These are phyloP conservation scores for Lasioglossum figueresi DNA, from an alignment of 2,888 invertebrate species.

Conservation along the genomic window DNA sequence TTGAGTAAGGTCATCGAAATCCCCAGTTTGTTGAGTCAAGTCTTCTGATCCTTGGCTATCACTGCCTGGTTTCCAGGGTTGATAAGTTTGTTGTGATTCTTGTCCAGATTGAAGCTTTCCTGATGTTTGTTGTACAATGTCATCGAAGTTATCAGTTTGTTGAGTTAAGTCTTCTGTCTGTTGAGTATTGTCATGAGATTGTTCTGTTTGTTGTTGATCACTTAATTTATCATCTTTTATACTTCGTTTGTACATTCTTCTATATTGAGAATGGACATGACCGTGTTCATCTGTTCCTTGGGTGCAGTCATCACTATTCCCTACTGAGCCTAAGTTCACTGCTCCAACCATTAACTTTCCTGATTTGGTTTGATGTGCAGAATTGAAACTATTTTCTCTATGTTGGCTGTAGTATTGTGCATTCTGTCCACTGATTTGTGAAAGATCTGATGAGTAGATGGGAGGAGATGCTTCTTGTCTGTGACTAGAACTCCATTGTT, in stretches of 20 bases:
- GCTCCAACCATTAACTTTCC: slow-evolving; percentile 53
- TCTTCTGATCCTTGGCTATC: slow-evolving; percentile 24
- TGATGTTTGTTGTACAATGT: slow-evolving; percentile 51
- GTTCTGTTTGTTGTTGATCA: slow-evolving; percentile 43
- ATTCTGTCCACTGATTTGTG: slow-evolving; percentile 6
- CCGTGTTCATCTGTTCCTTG: slow-evolving; percentile 45
- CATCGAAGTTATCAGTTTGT: slow-evolving; percentile 47
- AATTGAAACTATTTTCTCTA: slow-evolving; percentile 38
- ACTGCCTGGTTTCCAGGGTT: slow-evolving; percentile 10
- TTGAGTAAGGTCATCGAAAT: slow-evolving; percentile 46
- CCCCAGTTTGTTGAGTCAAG: slow-evolving; percentile 2
- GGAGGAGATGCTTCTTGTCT: slow-evolving; percentile 43
- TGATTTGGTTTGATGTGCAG: slow-evolving; percentile 29
- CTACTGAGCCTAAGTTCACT: slow-evolving; percentile 49
- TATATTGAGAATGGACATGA: slow-evolving; percentile 43
- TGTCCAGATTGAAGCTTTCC: slow-evolving; percentile 59
- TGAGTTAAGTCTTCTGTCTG: slow-evolving; percentile 45
- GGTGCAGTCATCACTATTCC: slow-evolving; percentile 66
- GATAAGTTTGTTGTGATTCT: slow-evolving; percentile 31
- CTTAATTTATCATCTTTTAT: slow-evolving; percentile 28
- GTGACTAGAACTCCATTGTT: slow-evolving; percentile 69
- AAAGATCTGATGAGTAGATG: neutral
- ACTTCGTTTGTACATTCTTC: slow-evolving; percentile 68
- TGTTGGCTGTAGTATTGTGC: slow-evolving; percentile 20
- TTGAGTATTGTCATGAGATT: slow-evolving; percentile 35